A percentile compares a stretch with the other conserved stretches of the same genome.
Conservation (phyloP, 2,888 invertebrate genomes). For the Agonopterix arenella region DNA sequence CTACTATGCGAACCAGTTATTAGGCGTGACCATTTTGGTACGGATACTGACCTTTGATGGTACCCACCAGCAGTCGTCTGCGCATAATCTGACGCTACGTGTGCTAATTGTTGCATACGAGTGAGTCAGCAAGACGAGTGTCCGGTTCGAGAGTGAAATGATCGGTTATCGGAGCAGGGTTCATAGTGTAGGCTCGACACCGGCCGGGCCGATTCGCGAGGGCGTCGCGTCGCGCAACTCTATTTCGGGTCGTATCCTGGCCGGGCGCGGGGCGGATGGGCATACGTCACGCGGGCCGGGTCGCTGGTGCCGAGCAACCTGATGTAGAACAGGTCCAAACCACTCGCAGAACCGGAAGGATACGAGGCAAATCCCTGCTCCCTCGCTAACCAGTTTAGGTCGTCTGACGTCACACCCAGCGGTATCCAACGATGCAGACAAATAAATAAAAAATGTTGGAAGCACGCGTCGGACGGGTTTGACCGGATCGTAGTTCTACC, state of each 20-base stretch:
- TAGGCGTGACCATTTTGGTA: conserved; percentile 76
- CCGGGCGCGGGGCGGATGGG: conserved; percentile 26
- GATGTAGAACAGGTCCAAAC: conserved; percentile 73
- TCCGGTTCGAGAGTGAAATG: conserved; percentile 44
- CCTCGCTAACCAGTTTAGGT: conserved; percentile 77
- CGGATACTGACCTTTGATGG: conserved; percentile 75
- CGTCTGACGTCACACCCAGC: conserved; percentile 74
- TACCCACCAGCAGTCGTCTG: conserved; percentile 56
- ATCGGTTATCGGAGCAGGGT: conserved; percentile 30
- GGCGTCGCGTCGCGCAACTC: conserved; percentile 27
- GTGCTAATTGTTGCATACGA: conserved; percentile 68
- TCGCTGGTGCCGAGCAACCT: conserved; percentile 55
- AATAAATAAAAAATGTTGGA: conserved; percentile 77
- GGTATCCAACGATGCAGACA: conserved; percentile 74
- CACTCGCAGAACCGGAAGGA: conserved; percentile 76
- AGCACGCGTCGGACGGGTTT: conserved; percentile 76
- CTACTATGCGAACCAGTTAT: conserved; percentile 74
- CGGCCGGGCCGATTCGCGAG: conserved; percentile 16
- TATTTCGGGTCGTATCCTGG: conserved; percentile 36
- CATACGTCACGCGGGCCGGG: conserved; percentile 53
- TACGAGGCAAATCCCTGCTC: conserved; percentile 76
- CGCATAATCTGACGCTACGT: conserved; percentile 57
- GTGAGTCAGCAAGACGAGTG: conserved; percentile 63
- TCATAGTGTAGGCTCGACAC: background rate
- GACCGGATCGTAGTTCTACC: conserved; percentile 76